phyloP scores from a whole-genome alignment of 2,113 vertebrate genomes.

The Phaethon lepturus region DNA sequence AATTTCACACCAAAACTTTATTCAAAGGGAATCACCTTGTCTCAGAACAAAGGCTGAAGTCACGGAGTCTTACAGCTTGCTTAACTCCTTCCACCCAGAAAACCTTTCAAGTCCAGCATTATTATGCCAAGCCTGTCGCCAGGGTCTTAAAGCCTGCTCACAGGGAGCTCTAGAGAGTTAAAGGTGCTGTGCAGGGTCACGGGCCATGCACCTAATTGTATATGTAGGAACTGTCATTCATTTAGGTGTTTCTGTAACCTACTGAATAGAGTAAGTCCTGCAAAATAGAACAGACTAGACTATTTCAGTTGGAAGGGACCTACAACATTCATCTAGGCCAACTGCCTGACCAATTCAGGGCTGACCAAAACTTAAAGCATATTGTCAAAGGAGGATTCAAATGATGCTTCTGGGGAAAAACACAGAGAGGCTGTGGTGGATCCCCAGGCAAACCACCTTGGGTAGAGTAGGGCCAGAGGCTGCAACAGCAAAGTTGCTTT shows the following conservation, averaged over 20 bases:
- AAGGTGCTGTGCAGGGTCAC: not conserved
- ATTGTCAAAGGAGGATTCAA: not conserved
- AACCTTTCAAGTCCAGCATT: not conserved
- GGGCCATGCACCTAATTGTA: not conserved
- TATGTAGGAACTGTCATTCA: not conserved
- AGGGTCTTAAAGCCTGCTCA: not conserved
- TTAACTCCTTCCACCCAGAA: not conserved
- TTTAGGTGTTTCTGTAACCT: not conserved
- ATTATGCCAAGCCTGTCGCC: not conserved
- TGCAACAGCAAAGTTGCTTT: not conserved
- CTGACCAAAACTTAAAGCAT: too few species aligned
- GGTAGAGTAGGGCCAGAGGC: not conserved
- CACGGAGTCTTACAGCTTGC: not conserved
- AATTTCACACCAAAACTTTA: not conserved
- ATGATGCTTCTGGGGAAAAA: not conserved
- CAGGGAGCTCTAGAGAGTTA: not conserved
- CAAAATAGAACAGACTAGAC: too few species aligned
- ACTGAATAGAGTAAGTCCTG: not conserved
- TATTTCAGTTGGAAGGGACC: too few species aligned
- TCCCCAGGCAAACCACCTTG: not conserved
- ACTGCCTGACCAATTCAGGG: too few species aligned
- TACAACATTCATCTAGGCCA: too few species aligned
- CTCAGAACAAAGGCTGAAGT: not conserved
- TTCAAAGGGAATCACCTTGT: not conserved
- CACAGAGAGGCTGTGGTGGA: rapidly evolving